phyloP scores from a whole-genome alignment of 2,888 invertebrate genomes.

The Antitype chi region DNA sequence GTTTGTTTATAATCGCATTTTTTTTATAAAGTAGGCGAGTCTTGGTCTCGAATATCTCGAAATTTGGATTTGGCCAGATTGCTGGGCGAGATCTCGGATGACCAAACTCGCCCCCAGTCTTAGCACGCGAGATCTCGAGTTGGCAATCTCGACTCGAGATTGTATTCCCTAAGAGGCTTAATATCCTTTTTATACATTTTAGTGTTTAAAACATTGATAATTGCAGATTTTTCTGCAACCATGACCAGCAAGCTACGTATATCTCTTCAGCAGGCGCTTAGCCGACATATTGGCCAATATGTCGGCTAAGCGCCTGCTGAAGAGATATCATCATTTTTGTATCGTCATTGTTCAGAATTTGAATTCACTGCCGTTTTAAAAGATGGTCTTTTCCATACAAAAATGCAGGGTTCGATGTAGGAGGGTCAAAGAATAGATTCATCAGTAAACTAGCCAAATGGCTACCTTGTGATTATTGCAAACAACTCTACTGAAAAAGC shows the following conservation, averaged over 20 bases:
- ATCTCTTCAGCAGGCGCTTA: no score
- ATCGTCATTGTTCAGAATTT: background rate
- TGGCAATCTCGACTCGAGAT: no score
- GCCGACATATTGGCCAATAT: no score
- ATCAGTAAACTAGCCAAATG: background rate
- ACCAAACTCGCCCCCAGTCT: background rate
- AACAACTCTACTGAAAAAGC: no score
- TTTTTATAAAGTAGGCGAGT: no score
- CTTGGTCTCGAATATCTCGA: background rate
- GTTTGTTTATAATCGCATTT: no score
- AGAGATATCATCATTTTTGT: background rate
- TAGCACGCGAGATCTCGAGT: background rate
- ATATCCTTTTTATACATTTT: background rate
- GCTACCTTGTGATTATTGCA: background rate
- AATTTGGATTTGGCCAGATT: background rate
- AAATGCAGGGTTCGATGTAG: no score
- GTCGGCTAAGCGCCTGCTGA: background rate
- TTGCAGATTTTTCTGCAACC: background rate
- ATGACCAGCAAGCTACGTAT: background rate
- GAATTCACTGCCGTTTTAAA: background rate
- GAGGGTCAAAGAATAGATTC: no score
- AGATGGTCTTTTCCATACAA: background rate
- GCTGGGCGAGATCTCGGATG: background rate
- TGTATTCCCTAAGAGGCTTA: background rate
- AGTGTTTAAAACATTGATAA: background rate